Evolutionary conservation across 64 coral and sea anemone species (phyloP).

Genomic region (Stylophora pistillata): DNA sequence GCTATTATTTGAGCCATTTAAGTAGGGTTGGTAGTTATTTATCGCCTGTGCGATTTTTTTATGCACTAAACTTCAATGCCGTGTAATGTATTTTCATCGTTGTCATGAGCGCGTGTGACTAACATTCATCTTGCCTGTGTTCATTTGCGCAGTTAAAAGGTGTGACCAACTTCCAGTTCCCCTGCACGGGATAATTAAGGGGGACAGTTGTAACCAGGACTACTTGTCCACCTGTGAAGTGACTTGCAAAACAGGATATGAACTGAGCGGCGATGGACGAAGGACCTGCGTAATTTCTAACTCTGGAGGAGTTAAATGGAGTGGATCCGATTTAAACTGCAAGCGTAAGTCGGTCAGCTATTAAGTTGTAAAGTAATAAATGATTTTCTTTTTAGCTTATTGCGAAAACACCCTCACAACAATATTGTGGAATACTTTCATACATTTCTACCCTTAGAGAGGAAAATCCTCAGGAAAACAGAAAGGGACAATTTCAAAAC

Average conservation of each 20-base stretch:
- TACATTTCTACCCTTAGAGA: too few relatives aligned
- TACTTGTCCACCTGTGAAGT: constrained; percentile 72
- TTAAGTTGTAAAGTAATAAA: not conserved
- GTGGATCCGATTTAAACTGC: constrained; percentile 60
- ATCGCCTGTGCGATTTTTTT: too few relatives aligned
- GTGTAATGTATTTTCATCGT: not conserved
- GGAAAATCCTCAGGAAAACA: too few relatives aligned
- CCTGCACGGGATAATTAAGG: constrained; percentile 38
- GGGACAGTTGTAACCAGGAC: constrained; percentile 59
- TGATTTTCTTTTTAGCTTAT: not conserved
- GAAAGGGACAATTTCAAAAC: too few relatives aligned
- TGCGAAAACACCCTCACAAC: too few relatives aligned
- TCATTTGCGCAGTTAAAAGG: constrained; percentile 43
- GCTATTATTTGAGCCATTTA: too few relatives aligned
- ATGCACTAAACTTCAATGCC: too few relatives aligned
- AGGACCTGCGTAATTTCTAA: constrained; percentile 53
- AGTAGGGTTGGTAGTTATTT: too few relatives aligned
- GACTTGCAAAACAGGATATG: constrained; percentile 79
- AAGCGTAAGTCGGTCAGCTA: constrained; percentile 39
- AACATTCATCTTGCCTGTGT: not conserved
- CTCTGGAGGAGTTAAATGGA: constrained; percentile 46
- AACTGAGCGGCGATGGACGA: constrained; percentile 55
- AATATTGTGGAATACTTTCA: too few relatives aligned
- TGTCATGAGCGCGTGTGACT: not conserved
- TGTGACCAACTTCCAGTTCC: constrained; percentile 70